Percentiles rank a stretch among this genome's conserved stretches.
phyloP scores from a whole-genome alignment of 1,140 invertebrate genomes.

The Popillia japonica region DNA sequence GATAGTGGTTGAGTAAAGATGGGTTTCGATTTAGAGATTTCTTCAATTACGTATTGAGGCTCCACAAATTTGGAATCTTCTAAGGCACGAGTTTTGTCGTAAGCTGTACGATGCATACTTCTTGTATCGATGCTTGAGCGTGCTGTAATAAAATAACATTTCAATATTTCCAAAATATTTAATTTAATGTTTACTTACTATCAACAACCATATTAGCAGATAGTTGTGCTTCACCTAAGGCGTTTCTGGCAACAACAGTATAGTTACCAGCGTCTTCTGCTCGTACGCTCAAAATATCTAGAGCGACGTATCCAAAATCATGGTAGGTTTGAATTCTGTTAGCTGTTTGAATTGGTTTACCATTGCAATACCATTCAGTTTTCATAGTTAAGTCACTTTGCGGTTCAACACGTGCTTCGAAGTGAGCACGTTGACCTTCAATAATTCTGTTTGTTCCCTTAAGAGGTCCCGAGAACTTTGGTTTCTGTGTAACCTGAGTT shows the following conservation, averaged over 20 bases:
- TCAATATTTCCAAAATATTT: too few species aligned
- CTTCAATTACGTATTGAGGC: constrained; percentile 88
- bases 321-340: constrained; percentile 91
- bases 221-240: constrained; percentile 83
- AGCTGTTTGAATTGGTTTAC: constrained; percentile 81
- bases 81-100: constrained; percentile 86
- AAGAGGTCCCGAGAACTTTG: constrained; percentile 84
- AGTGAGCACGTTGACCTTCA: constrained; percentile 96
- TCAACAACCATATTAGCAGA: constrained; percentile 86
- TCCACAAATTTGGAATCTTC: constrained; percentile 87
- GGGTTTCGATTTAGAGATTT: constrained; percentile 92
- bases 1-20: constrained; percentile 86
- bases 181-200: constrained; percentile 69
- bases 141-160: constrained; percentile 62
- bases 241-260: constrained; percentile 88
- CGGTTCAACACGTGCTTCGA: constrained; percentile 94
- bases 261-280: constrained; percentile 87
- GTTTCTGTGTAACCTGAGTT: constrained; percentile 76
- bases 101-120: constrained; percentile 84
- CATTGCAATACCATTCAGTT: constrained; percentile 93
- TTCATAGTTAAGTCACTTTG: constrained; percentile 88
- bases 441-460: constrained; percentile 92
- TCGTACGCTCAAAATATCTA: constrained; percentile 90
- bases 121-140: constrained; percentile 86
- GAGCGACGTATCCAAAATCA: constrained; percentile 94